phyloP scores from a whole-genome alignment of 2,797 vertebrate species.

The Pempheris klunzingeri region DNA sequence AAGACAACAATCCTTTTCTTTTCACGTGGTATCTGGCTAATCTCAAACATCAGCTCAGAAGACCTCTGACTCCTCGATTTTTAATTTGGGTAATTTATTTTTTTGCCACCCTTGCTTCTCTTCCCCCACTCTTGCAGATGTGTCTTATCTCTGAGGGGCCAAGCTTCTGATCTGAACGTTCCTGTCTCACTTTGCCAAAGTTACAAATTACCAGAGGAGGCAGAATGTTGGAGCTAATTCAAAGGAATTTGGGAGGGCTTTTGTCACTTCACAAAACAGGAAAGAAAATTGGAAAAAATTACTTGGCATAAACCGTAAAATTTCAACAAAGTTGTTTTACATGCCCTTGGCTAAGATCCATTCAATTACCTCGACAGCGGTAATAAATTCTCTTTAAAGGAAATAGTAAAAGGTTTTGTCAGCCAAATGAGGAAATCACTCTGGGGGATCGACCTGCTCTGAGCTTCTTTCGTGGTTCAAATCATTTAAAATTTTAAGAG shows the following conservation, averaged over 20 bases:
- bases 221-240: slow-evolving; percentile 50
- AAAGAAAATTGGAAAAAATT: slow-evolving; percentile 15
- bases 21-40: slow-evolving; percentile 75
- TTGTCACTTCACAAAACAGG: slow-evolving; percentile 47
- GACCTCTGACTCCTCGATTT: slow-evolving; percentile 72
- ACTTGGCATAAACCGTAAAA: slow-evolving; percentile 12
- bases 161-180: slow-evolving; percentile 55
- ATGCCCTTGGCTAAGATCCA: slow-evolving; percentile 31
- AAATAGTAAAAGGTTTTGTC: slow-evolving; percentile 57
- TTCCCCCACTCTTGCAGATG: slow-evolving; percentile 61
- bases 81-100: slow-evolving; percentile 62
- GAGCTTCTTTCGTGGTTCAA: slow-evolving; percentile 43
- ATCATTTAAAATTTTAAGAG: slow-evolving; percentile 21
- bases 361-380: slow-evolving; percentile 21
- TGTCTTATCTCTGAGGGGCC: slow-evolving; percentile 69
- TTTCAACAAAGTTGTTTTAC: slow-evolving; percentile 29
- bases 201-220: slow-evolving; percentile 69
- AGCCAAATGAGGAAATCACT: slow-evolving; percentile 49
- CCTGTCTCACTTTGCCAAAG: slow-evolving; percentile 51
- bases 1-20: slow-evolving; percentile 68
- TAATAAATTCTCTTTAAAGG: slow-evolving; percentile 54
- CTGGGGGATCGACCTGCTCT: slow-evolving; percentile 31
- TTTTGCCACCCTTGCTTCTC: slow-evolving; percentile 58
- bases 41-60: slow-evolving; percentile 73
- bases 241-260: slow-evolving; percentile 48